These are phyloP conservation scores for Myotis vivesi DNA, from an alignment of 2,797 vertebrate genomes.

Conservation along the genomic window DNA sequence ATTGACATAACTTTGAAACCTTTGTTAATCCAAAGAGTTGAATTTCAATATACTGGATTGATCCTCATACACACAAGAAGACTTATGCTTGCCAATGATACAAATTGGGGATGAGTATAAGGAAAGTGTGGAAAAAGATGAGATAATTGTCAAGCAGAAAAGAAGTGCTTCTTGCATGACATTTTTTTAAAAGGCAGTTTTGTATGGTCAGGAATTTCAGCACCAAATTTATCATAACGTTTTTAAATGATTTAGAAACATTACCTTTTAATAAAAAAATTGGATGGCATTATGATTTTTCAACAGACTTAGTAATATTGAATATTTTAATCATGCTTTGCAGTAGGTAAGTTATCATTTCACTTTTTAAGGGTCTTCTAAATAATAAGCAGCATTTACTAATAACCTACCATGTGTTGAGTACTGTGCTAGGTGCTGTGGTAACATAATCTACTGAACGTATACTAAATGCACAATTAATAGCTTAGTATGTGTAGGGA, in stretches of 20 bases:
- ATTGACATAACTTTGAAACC: not conserved
- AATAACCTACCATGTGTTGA: not conserved
- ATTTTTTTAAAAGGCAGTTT: not conserved
- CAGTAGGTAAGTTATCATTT: not conserved
- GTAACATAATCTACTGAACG: not conserved
- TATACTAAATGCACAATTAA: not conserved
- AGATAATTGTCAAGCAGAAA: slow-evolving; percentile 42
- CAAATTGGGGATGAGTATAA: not conserved
- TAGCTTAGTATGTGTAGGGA: not conserved
- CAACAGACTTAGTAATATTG: not conserved
- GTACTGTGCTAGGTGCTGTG: not conserved
- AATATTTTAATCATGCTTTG: not conserved
- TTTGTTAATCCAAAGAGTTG: not conserved
- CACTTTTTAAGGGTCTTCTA: not conserved
- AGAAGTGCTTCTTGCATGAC: not conserved
- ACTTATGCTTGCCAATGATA: not conserved
- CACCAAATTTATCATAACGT: not conserved
- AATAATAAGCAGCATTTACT: not conserved
- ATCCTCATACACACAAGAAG: not conserved
- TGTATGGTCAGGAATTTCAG: slow-evolving; percentile 32
- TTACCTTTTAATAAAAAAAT: not conserved
- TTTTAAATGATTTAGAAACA: not conserved
- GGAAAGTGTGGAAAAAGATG: slow-evolving; percentile 32
- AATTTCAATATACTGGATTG: not conserved
- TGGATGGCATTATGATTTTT: slow-evolving; percentile 6